phyloP scores from a whole-genome alignment of 2,888 invertebrate genomes.

The Brachyopa scutellaris region DNA sequence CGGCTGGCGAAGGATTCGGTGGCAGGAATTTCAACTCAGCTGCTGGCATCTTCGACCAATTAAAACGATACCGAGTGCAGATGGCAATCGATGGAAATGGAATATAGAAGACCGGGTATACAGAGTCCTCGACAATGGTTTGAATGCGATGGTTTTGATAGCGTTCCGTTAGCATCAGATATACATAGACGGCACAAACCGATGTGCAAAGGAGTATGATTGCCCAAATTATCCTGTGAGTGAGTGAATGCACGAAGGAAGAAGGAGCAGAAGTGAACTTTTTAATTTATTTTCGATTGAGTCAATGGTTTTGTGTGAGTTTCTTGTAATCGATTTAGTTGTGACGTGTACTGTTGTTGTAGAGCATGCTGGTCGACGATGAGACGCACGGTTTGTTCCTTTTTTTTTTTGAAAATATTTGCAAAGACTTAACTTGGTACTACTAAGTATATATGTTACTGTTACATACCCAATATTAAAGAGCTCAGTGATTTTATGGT shows the following conservation, averaged over 20 bases:
- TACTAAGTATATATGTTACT: no score
- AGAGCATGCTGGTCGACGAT: not conserved
- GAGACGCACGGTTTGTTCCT: no score
- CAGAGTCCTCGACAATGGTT: slow-evolving; percentile 78
- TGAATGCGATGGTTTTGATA: slow-evolving; percentile 76
- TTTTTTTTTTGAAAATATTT: no score
- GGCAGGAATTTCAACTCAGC: slow-evolving; percentile 76
- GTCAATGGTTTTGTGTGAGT: not conserved
- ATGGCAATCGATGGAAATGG: slow-evolving; percentile 79
- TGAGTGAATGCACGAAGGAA: no score
- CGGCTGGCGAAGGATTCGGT: slow-evolving; percentile 71
- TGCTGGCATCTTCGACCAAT: slow-evolving; percentile 75
- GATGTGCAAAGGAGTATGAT: slow-evolving; percentile 76
- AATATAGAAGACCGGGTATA: slow-evolving; percentile 77
- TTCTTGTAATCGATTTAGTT: slow-evolving; percentile 3
- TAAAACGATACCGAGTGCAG: slow-evolving; percentile 78
- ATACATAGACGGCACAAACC: slow-evolving; percentile 75
- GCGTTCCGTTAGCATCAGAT: slow-evolving; percentile 75
- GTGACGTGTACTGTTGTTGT: no score
- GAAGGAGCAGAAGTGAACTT: not conserved
- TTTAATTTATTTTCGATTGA: slow-evolving; percentile 41
- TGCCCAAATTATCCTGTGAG: slow-evolving; percentile 78
- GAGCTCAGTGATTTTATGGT: no score
- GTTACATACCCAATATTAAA: no score
- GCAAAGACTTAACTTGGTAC: no score